Base-by-base conservation (phyloP, 2,113 vertebrate species). In the Nanorana parkeri region DNA sequence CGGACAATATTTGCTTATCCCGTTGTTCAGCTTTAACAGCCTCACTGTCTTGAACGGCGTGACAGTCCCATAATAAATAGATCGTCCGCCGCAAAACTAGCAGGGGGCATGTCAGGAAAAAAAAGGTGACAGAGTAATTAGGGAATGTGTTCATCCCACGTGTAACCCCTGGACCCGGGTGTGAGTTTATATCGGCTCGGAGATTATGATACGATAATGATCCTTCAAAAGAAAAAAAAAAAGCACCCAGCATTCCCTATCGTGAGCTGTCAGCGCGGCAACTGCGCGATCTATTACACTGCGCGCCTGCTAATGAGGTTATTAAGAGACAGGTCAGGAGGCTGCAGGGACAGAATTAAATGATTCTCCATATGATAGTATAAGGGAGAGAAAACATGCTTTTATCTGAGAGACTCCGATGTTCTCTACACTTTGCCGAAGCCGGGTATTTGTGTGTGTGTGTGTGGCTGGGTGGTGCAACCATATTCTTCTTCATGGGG, bases 151-250 rank as follows among this genome's bases (percentile, higher is more conserved):
- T 32, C 52, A 8, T 60, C 52, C 77, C 21, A 21, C 19, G n/a
- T 3, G 26, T 21, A 80, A 69, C 29, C 65, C 41, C 24, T 58
- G 54, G 28, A 69, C 66, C 20, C 23, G 8, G 52, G 52, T 4
- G 77, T 66, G 61, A 47, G 47, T 41, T 24, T 69, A 60, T 80
- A 23, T 26, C 19, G 77, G 54, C 26, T 26, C 52, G 19, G 16
- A 47, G 66, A 69, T 80, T 56, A 80, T 68, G 41, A 47, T 61
- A 69, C n/a, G 65, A 80, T 80, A 78, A 78, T 78, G 65, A 80
- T 80, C 54, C 47, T 60, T 79, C 66, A 80, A 16, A 61, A 63
- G 54, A 47, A 47, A 47, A 47, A 32, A 32, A 32, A 32, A 32
- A 32, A 32, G 5, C 2, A 61, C 55, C 16, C 52, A 73, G 29